These are phyloP conservation scores for Scomber scombrus DNA, from an alignment of 2,113 vertebrate species.

Conservation along the genomic window DNA sequence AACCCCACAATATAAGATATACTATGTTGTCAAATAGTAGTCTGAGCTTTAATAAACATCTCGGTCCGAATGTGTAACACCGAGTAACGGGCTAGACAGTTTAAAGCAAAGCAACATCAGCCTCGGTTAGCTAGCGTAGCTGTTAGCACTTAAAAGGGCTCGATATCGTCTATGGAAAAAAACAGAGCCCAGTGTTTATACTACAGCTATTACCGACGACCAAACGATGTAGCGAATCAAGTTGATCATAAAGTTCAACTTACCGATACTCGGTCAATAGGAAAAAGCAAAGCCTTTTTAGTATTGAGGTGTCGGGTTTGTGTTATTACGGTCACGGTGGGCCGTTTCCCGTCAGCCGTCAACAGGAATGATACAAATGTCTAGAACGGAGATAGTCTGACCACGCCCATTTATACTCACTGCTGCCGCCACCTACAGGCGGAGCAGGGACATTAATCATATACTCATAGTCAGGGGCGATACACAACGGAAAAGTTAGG, in stretches of 20 bases:
- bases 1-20: background rate
- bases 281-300: background rate
- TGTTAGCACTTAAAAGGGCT: background rate
- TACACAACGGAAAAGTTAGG: too few relatives aligned
- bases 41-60: background rate
- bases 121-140: conserved; percentile 9
- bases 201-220: background rate
- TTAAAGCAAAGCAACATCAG: background rate
- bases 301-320: background rate
- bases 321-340: background rate
- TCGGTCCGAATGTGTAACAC: background rate
- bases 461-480: too few relatives aligned
- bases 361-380: conserved; percentile 67
- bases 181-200: background rate
- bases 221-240: background rate
- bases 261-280: conserved; percentile 9
- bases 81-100: background rate
- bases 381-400: background rate
- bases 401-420: conserved; percentile 65
- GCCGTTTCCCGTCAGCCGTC: conserved; percentile 18
- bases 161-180: background rate
- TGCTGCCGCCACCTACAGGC: background rate
- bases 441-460: too few relatives aligned
- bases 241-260: background rate
- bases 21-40: background rate